phyloP scores from a whole-genome alignment of 2,888 invertebrate genomes.

The Rhodophaea formosa region DNA sequence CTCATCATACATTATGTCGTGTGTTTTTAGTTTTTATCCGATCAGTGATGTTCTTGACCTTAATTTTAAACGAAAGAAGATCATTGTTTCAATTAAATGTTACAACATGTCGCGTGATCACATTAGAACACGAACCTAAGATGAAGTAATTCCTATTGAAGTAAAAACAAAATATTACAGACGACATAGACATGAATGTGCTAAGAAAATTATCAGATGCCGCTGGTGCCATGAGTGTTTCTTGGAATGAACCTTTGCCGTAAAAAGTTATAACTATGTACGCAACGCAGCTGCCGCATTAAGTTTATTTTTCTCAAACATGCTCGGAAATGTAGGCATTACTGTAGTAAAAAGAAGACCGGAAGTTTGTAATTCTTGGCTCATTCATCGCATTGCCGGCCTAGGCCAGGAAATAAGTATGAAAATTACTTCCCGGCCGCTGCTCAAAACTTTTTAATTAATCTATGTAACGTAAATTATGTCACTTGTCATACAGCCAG shows the following conservation, averaged over 20 bases:
- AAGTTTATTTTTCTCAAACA: slow-evolving; percentile 34
- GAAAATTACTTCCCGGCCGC: too few relatives aligned
- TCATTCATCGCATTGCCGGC: too few relatives aligned
- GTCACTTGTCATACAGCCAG: too few relatives aligned
- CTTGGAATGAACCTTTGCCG: slow-evolving; percentile 8
- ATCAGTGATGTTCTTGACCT: slow-evolving; percentile 36
- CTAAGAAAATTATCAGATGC: neutral
- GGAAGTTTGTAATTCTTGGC: too few relatives aligned
- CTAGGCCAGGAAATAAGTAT: too few relatives aligned
- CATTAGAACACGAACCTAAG: slow-evolving; percentile 18
- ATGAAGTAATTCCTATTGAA: neutral
- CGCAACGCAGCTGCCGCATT: slow-evolving; percentile 39
- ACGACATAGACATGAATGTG: neutral
- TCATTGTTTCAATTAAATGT: slow-evolving; percentile 24
- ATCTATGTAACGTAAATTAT: too few relatives aligned
- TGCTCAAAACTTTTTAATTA: too few relatives aligned
- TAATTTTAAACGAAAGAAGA: slow-evolving; percentile 32
- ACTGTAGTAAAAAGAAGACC: too few relatives aligned
- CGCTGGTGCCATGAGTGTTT: neutral
- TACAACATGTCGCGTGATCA: slow-evolving; percentile 19
- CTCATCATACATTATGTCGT: neutral
- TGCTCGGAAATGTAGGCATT: too few relatives aligned
- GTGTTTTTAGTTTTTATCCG: neutral
- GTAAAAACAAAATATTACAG: neutral
- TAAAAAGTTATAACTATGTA: slow-evolving; percentile 19